phyloP scores from a whole-genome alignment of 2,797 vertebrate species.

The Anabacerthia variegaticeps region DNA sequence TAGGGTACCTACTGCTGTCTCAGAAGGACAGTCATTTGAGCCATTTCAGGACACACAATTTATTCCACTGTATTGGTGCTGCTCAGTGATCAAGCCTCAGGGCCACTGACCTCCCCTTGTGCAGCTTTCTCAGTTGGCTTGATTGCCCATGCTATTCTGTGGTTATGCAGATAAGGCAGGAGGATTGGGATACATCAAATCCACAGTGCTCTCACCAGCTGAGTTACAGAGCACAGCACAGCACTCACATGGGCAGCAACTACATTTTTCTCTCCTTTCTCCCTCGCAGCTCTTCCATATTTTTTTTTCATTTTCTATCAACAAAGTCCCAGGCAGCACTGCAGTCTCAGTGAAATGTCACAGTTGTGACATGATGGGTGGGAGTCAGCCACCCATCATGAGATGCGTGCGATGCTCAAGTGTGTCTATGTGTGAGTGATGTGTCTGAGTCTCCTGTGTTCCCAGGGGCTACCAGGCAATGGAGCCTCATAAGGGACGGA shows the following conservation, averaged over 20 bases:
- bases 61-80: background rate
- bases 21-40: background rate
- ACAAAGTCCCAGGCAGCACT: background rate
- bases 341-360: background rate
- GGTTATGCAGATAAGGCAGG: background rate
- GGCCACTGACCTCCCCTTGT: background rate
- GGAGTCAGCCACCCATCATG: background rate
- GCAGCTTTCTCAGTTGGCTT: background rate
- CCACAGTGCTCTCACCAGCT: background rate
- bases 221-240: background rate
- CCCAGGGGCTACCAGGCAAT: background rate
- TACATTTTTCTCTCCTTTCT: background rate
- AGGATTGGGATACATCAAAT: background rate
- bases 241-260: background rate
- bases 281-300: background rate
- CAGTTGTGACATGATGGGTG: background rate
- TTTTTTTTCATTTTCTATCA: background rate
- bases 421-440: rapidly evolving
- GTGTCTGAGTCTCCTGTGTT: background rate
- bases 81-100: background rate
- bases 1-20: background rate
- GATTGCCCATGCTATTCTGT: background rate
- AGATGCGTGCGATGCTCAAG: background rate
- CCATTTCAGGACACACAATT: background rate
- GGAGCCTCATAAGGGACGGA: background rate